phyloP scores from a whole-genome alignment of 2,888 invertebrate genomes.

The Phengaris arion region DNA sequence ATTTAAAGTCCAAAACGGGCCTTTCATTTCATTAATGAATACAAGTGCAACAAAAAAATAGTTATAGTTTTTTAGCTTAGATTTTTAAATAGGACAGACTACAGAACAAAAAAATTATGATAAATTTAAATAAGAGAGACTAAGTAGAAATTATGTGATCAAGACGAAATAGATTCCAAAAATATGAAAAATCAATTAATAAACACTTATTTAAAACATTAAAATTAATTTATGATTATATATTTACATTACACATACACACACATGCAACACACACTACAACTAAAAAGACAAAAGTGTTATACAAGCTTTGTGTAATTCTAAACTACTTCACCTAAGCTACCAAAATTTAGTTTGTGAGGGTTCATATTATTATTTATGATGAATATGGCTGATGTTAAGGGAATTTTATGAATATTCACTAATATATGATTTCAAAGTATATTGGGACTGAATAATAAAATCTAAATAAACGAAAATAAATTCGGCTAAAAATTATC shows the following conservation, averaged over 20 bases:
- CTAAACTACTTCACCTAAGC: conserved; percentile 22
- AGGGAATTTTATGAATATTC: conserved; percentile 28
- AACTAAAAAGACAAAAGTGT: conserved; percentile 40
- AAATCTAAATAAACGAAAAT: conserved; percentile 26
- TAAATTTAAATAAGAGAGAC: neutral
- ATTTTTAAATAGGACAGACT: conserved; percentile 4
- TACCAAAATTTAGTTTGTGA: conserved; percentile 24
- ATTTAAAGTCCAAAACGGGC: neutral
- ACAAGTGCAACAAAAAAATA: neutral
- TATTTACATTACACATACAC: conserved; percentile 50
- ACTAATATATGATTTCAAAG: conserved; percentile 28
- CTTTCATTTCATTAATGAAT: neutral
- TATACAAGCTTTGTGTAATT: conserved; percentile 35
- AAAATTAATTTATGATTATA: conserved; percentile 33
- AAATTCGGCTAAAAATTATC: conserved; percentile 32
- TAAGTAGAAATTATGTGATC: conserved; percentile 2
- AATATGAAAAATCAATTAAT: conserved; percentile 12
- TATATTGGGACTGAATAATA: conserved; percentile 21
- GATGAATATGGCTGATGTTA: conserved; percentile 28
- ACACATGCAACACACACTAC: conserved; percentile 58
- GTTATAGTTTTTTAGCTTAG: neutral
- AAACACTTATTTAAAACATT: conserved; percentile 33
- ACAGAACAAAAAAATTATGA: neutral
- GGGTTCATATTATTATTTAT: conserved; percentile 13
- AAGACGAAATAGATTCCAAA: conserved; percentile 38